Evolutionary conservation across 1,140 invertebrate genomes (phyloP).

Genomic region (Drosophila elegans): DNA sequence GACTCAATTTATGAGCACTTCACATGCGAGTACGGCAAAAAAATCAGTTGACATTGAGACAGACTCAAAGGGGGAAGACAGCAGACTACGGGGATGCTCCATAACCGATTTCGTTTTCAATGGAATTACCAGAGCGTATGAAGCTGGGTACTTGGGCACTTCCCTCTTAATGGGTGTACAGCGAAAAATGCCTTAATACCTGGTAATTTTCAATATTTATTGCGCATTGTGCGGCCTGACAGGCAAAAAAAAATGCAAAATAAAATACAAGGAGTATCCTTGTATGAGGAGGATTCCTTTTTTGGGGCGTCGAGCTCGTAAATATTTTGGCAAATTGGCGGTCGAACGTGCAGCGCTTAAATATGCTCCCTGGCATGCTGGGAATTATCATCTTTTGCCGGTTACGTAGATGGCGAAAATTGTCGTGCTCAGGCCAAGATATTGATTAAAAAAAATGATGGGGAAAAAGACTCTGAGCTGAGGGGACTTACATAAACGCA

Average conservation of each 20-base stretch:
- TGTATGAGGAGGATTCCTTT: constrained; percentile 45
- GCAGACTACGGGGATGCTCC: constrained; percentile 12
- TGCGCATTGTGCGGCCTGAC: constrained; percentile 47
- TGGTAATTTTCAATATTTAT: constrained; percentile 74
- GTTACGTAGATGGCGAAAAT: constrained; percentile 52
- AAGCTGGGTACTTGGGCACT: constrained; percentile 25
- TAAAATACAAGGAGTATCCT: constrained; percentile 33
- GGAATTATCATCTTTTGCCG: constrained; percentile 53
- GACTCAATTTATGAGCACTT: constrained; percentile 61
- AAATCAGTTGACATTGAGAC: constrained; percentile 52
- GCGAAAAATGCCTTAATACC: constrained; percentile 52
- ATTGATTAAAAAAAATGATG: constrained; percentile 58
- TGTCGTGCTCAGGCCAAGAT: constrained; percentile 48
- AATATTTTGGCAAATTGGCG: constrained; percentile 81
- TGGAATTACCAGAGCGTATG: constrained; percentile 50
- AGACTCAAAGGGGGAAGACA: constrained; percentile 4
- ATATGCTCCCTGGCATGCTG: constrained; percentile 27
- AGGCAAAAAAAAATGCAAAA: not conserved
- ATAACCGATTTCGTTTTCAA: constrained; percentile 55
- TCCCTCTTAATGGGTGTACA: constrained; percentile 36
- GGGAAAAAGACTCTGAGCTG: not conserved
- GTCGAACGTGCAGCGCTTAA: constrained; percentile 59
- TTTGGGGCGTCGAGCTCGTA: constrained; percentile 72
- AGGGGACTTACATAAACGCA: constrained; percentile 36
- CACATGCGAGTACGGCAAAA: constrained; percentile 56